Evolutionary conservation across 2,888 invertebrate species (phyloP).

Genomic region (Mystacides longicornis): DNA sequence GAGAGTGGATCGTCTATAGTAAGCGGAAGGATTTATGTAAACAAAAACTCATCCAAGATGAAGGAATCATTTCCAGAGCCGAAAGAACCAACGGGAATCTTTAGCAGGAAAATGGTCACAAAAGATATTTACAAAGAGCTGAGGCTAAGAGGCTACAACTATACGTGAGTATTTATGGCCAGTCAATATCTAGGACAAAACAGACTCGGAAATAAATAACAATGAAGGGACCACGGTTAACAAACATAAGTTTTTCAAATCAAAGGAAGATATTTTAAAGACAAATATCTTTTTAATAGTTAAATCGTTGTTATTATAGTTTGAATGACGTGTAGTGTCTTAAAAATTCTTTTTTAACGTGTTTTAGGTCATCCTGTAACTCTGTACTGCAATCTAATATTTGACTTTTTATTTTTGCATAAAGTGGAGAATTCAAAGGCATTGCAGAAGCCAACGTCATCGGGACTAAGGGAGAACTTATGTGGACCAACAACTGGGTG

Average conservation of each 20-base stretch:
- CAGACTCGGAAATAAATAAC: too few species aligned
- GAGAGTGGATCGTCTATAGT: constrained; percentile 64
- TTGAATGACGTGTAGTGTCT: too few species aligned
- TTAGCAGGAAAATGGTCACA: constrained; percentile 46
- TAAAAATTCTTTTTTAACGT: too few species aligned
- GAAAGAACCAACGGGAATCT: constrained; percentile 36
- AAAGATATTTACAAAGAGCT: constrained; percentile 66
- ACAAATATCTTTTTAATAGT: too few species aligned
- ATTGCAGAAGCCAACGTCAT: constrained; percentile 47
- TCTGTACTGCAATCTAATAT: too few species aligned
- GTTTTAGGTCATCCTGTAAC: too few species aligned
- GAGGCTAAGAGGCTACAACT: constrained; percentile 62
- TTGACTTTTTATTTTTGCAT: too few species aligned
- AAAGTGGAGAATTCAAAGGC: constrained; percentile 53
- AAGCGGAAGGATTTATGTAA: constrained; percentile 58
- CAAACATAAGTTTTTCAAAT: too few species aligned
- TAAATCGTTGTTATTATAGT: too few species aligned
- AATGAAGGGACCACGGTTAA: too few species aligned
- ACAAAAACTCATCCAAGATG: constrained; percentile 49
- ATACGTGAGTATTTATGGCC: constrained; percentile 44
- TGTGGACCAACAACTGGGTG: constrained; percentile 81
- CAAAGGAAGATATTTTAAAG: too few species aligned
- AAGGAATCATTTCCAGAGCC: constrained; percentile 41
- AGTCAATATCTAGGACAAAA: too few species aligned
- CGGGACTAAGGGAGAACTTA: constrained; percentile 45